Evolutionary conservation across 2,113 vertebrate species (phyloP).

Genomic region (Balaenoptera acutorostrata): DNA sequence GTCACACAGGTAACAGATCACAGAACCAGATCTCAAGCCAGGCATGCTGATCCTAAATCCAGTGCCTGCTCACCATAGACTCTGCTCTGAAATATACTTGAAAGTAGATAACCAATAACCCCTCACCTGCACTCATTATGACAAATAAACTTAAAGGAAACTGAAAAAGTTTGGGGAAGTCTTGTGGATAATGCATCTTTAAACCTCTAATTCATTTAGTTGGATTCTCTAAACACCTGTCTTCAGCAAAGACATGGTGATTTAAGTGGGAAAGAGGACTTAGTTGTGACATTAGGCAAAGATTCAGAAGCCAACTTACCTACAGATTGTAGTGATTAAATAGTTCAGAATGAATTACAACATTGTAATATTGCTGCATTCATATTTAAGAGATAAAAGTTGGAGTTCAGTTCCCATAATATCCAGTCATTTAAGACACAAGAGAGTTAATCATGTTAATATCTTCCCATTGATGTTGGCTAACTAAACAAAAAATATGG

Average conservation of each 20-base stretch:
- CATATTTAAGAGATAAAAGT: constrained; percentile 49
- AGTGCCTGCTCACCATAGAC: background rate
- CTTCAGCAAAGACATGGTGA: constrained; percentile 20
- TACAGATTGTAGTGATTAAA: constrained; percentile 29
- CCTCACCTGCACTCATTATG: background rate
- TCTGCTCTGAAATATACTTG: background rate
- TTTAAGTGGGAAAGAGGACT: constrained; percentile 12
- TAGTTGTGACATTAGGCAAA: constrained; percentile 9
- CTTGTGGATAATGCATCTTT: background rate
- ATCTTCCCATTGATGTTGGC: background rate
- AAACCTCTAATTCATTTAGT: constrained; percentile 53
- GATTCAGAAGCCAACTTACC: background rate
- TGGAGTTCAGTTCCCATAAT: constrained; percentile 3
- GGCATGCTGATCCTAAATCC: background rate
- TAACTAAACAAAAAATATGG: constrained; percentile 47
- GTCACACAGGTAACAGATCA: background rate
- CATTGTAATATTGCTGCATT: background rate
- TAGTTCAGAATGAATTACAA: constrained; percentile 14
- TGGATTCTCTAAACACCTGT: constrained; percentile 4
- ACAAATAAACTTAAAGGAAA: constrained; percentile 17
- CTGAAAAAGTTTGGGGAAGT: background rate
- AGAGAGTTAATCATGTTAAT: constrained; percentile 62
- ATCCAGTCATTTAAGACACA: constrained; percentile 26
- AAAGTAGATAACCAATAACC: background rate
- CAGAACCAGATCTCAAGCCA: background rate